Base-by-base conservation (phyloP, 2,113 vertebrate species). In the Caloenas nicobarica region DNA sequence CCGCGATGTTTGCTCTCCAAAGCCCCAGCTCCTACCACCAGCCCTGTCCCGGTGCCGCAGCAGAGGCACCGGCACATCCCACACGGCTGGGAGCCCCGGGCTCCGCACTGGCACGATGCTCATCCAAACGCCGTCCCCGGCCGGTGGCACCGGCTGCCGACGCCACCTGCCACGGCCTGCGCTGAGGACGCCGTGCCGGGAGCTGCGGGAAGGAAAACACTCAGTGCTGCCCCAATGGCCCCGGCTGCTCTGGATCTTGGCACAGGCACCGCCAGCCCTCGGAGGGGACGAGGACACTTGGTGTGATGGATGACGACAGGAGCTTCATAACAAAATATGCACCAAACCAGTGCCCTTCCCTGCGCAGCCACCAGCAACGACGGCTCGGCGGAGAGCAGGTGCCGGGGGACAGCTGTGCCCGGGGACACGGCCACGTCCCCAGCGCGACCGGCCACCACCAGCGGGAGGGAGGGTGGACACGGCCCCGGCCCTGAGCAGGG, bases 391-490 rank as follows among this genome's bases (percentile, higher is more conserved):
- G 36, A 50, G 26, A 36, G 34, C 0, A 5, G 2, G 57, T 9
- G 12, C 61, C 2, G 3, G 56, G 28, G 64, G 65, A 10, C 1
- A 11, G n/a, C 62, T 22, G 54, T 42, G 42, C 53, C 21, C 4
- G 1, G 42, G 36, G 53, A 62, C 0, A 0, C 1, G 16, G 24
- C 66, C 60, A 0, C 2, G n/a, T 24, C 62, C 82, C 60, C 76
- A 9, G 34, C 0, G 44, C 26, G 40, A 40, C 28, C 0, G 0
- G 16, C 10, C 42, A 21, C 36, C 1, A 0, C 0, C 18, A 28
- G 42, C 2, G 3, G 23, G 22, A 61, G 23, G 51, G 24, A 72
- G 16, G 36, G 34, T 46, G 42, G 48, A 36, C 33, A 4, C 0
- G 10, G 9, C 40, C 66, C 51, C 6, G 29, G 48, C 58, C 38